phyloP scores from a whole-genome alignment of 2,797 vertebrate species.

The Macropodus opercularis region DNA sequence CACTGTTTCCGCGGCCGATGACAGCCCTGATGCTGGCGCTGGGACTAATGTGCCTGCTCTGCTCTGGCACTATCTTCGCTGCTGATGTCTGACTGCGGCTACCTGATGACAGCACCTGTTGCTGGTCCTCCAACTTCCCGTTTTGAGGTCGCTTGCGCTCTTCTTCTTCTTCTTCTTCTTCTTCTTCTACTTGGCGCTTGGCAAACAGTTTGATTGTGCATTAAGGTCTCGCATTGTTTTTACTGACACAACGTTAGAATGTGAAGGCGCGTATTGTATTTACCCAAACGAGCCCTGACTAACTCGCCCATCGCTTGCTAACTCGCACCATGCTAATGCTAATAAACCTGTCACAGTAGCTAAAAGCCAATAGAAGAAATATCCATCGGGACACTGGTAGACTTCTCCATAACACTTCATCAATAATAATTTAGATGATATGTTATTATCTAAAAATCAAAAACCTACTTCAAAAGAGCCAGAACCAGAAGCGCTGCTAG shows the following conservation, averaged over 20 bases:
- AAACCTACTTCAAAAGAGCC: not conserved
- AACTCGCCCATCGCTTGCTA: not conserved
- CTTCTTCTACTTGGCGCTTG: no score
- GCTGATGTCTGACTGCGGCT: conserved; percentile 31
- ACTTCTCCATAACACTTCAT: not conserved
- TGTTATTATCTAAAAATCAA: not conserved
- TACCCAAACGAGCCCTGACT: not conserved
- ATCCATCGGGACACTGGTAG: not conserved
- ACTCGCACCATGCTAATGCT: not conserved
- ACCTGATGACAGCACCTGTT: conserved; percentile 45
- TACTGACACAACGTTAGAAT: not conserved
- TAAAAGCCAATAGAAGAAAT: not conserved
- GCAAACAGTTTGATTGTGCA: no score
- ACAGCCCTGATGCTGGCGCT: conserved; percentile 49
- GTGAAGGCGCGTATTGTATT: not conserved
- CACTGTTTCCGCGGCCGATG: conserved; percentile 33
- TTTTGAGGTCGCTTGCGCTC: no score
- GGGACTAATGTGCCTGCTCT: conserved; percentile 53
- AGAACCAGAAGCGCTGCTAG: no score
- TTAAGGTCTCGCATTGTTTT: not conserved
- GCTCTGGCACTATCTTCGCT: conserved; percentile 28
- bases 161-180: no score
- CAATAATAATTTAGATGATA: not conserved
- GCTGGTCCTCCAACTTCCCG: conserved; percentile 6
- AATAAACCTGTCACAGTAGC: not conserved